Percentiles rank a stretch among this genome's conserved stretches.
Conservation (phyloP, 2,888 invertebrate genomes). For the Trichopria drosophilae region DNA sequence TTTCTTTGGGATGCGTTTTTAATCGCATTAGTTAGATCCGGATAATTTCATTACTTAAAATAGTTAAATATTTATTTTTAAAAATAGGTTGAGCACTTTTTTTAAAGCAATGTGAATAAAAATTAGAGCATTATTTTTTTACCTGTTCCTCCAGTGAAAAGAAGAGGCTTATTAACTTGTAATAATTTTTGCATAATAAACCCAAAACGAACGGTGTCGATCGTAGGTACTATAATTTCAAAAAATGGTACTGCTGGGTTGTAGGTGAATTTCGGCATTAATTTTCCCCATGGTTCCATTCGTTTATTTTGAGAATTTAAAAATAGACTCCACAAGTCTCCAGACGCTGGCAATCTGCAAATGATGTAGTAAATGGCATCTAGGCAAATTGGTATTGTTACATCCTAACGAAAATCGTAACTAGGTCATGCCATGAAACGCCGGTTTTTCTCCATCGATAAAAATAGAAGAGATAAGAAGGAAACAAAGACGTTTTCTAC, state of each 20-base stretch:
- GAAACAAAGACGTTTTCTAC: too few relatives aligned
- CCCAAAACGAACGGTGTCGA: constrained; percentile 87
- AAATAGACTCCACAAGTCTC: constrained; percentile 76
- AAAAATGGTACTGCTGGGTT: constrained; percentile 76
- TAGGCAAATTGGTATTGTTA: too few relatives aligned
- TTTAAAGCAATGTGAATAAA: not conserved
- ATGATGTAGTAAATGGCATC: too few relatives aligned
- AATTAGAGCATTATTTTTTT: constrained; percentile 24
- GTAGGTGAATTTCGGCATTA: constrained; percentile 75
- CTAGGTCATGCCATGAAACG: too few relatives aligned
- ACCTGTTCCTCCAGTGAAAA: constrained; percentile 90
- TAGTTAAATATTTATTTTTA: too few relatives aligned
- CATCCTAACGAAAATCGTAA: too few relatives aligned
- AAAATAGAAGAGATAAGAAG: too few relatives aligned
- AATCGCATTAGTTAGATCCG: too few relatives aligned
- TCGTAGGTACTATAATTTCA: constrained; percentile 86
- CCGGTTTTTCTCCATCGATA: too few relatives aligned
- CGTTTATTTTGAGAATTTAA: constrained; percentile 71
- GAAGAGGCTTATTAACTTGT: constrained; percentile 73
- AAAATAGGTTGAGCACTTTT: too few relatives aligned
- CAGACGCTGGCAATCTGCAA: constrained; percentile 70
- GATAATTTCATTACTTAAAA: too few relatives aligned
- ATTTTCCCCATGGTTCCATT: constrained; percentile 78
- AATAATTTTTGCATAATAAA: constrained; percentile 78
- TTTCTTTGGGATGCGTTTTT: too few relatives aligned